These are phyloP conservation scores for Polyommatus iphigenia DNA, from an alignment of 2,888 invertebrate species.

Conservation along the genomic window DNA sequence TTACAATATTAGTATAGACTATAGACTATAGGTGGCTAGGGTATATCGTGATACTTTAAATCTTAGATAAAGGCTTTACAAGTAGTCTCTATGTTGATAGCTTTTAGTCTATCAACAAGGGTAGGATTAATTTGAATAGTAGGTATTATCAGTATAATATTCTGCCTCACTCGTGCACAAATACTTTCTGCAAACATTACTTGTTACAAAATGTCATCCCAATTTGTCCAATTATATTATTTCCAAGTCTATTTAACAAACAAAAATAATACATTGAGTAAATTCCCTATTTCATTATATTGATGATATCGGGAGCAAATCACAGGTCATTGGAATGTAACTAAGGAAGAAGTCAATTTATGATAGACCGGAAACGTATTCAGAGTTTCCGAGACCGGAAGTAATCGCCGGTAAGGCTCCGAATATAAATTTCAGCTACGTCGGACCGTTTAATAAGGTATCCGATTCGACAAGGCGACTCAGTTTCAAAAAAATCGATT, in stretches of 20 bases:
- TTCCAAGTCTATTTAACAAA: no score
- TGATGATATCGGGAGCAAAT: background rate
- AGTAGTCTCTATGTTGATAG: no score
- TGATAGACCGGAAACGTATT: conserved; percentile 3
- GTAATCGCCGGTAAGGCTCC: conserved; percentile 2
- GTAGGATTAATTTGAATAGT: no score
- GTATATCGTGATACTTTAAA: background rate
- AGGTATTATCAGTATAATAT: no score
- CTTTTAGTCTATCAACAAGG: no score
- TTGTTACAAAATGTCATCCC: no score
- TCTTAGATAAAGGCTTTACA: no score
- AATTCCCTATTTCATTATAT: background rate
- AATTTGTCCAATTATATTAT: no score
- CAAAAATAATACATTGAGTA: background rate
- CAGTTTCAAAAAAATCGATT: background rate
- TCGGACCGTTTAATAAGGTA: conserved; percentile 15
- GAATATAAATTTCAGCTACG: conserved; percentile 16
- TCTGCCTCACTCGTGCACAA: no score
- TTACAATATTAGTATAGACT: no score
- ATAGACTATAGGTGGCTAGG: no score
- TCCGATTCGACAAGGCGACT: conserved; percentile 3
- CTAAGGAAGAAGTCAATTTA: conserved; percentile 9
- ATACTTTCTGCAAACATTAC: no score
- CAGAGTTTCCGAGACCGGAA: conserved; percentile 4
- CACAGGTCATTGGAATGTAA: conserved; percentile 9